Conservation (phyloP, 2,113 vertebrate genomes). For the Lipotes vexillifer region DNA sequence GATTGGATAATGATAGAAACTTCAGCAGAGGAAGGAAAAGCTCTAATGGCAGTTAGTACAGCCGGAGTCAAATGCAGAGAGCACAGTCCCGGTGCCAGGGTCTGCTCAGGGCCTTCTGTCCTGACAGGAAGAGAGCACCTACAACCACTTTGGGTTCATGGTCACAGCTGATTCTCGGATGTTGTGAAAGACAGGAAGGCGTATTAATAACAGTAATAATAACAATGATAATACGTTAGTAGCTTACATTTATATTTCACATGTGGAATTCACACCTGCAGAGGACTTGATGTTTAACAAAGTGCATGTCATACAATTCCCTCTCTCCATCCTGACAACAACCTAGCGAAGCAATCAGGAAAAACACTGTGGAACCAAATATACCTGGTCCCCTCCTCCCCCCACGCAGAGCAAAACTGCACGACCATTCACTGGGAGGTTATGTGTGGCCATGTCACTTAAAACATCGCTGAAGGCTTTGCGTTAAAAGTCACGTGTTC, state of each 20-base stretch:
- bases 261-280: neutral
- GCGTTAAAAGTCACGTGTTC: neutral
- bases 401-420: neutral
- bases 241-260: neutral
- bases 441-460: neutral
- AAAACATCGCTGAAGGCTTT: neutral
- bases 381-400: neutral
- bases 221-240: neutral
- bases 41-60: neutral
- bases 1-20: constrained; percentile 35
- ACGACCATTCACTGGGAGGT: accelerated
- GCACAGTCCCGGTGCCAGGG: accelerated
- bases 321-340: neutral
- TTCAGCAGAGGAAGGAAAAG: neutral
- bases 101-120: neutral
- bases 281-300: neutral
- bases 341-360: neutral
- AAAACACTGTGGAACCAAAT: accelerated
- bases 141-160: accelerated
- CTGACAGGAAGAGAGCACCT: accelerated
- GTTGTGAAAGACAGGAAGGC: neutral
- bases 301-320: neutral
- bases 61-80: neutral
- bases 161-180: neutral
- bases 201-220: neutral